Evolutionary conservation across 2,888 invertebrate species (phyloP).

Genomic region (Catocala nupta): DNA sequence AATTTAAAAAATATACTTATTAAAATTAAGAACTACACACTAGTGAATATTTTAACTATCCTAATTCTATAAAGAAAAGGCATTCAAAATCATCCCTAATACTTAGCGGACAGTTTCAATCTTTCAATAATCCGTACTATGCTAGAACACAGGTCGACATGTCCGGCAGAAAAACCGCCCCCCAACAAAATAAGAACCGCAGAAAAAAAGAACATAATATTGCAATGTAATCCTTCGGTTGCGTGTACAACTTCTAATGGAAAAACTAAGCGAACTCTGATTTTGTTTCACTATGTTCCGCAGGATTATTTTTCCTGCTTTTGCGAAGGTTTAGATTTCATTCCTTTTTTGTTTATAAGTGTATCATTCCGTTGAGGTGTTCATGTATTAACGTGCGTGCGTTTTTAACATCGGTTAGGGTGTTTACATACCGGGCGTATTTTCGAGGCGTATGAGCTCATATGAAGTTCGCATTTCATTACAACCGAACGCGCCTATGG

Average conservation of each 20-base stretch:
- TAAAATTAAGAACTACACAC: too few species aligned
- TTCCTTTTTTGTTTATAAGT: conserved; percentile 40
- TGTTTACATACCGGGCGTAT: too few species aligned
- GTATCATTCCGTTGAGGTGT: conserved; percentile 25
- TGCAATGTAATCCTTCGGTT: conserved; percentile 63
- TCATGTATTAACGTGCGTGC: not conserved
- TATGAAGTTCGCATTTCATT: too few species aligned
- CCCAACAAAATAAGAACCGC: conserved; percentile 24
- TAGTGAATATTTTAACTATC: too few species aligned
- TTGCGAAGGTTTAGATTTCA: conserved; percentile 32
- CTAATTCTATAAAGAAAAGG: too few species aligned
- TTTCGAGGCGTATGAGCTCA: too few species aligned
- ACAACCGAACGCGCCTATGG: too few species aligned
- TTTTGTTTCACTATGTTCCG: conserved; percentile 43
- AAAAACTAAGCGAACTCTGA: conserved; percentile 61
- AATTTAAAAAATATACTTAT: too few species aligned
- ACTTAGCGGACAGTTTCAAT: too few species aligned
- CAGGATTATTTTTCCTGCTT: conserved; percentile 44
- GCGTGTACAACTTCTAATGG: conserved; percentile 69
- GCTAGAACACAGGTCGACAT: not conserved
- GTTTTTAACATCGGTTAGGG: not conserved
- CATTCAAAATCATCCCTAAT: too few species aligned
- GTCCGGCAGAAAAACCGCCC: not conserved
- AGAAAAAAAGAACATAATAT: conserved; percentile 41
- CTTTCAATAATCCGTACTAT: not conserved